phyloP scores from a whole-genome alignment of 2,797 vertebrate genomes.

The Cirrhinus molitorella region DNA sequence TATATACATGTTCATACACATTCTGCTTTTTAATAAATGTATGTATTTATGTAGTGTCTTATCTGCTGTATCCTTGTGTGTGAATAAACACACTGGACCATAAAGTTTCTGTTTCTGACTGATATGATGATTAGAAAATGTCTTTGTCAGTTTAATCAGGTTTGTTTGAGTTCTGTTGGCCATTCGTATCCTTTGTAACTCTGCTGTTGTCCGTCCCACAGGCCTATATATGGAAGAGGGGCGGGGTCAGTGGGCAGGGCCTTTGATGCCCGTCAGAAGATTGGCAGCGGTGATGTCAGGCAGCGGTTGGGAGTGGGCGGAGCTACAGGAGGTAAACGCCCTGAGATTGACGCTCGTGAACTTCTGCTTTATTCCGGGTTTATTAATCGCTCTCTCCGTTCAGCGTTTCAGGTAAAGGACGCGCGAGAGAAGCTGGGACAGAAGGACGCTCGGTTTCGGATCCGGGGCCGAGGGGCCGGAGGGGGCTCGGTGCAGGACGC shows the following conservation, averaged over 20 bases:
- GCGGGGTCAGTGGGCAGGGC: conserved; percentile 72
- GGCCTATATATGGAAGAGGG: conserved; percentile 78
- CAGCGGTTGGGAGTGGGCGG: conserved; percentile 83
- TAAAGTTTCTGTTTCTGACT: neutral
- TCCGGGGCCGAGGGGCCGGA: conserved; percentile 77
- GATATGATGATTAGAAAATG: no score
- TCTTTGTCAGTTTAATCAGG: no score
- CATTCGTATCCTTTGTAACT: neutral
- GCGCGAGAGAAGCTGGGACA: conserved; percentile 91
- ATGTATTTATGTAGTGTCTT: no score
- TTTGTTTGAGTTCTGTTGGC: neutral
- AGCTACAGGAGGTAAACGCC: conserved; percentile 58
- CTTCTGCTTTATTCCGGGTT: no score
- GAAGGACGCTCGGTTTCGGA: conserved; percentile 93
- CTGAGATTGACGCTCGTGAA: neutral
- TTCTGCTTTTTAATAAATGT: no score
- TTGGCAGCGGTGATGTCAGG: conserved; percentile 87
- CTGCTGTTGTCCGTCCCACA: conserved; percentile 50
- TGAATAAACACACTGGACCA: no score
- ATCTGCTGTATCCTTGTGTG: no score
- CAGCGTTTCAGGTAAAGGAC: conserved; percentile 87
- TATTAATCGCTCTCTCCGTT: accelerated
- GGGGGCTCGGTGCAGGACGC: conserved; percentile 86
- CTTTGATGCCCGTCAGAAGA: conserved; percentile 95
- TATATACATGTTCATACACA: no score